Evolutionary conservation across 1,140 invertebrate genomes (phyloP).

Genomic region (Calephelis nemesis): DNA sequence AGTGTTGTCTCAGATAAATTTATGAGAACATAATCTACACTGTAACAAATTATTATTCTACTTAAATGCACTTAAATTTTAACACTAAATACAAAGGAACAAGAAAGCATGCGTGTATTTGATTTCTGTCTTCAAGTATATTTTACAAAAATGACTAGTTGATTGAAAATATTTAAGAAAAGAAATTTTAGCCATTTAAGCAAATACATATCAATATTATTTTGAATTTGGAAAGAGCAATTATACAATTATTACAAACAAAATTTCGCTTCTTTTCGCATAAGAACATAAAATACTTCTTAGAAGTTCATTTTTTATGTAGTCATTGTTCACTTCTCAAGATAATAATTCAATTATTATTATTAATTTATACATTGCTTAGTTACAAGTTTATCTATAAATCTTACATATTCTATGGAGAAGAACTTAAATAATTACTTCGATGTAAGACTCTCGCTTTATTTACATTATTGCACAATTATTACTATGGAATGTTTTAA

Average conservation of each 20-base stretch:
- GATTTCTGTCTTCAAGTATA: background rate
- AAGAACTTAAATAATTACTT: background rate
- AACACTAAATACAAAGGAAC: slow-evolving; percentile 14
- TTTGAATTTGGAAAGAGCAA: no score
- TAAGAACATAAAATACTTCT: background rate
- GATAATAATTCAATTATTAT: background rate
- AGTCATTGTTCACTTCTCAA: background rate
- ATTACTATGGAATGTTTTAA: slow-evolving; percentile 69
- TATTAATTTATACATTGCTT: slow-evolving; percentile 1
- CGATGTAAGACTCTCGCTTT: slow-evolving; percentile 32
- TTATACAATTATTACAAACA: background rate
- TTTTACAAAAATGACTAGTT: slow-evolving; percentile 7
- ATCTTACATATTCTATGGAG: background rate
- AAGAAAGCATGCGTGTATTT: background rate
- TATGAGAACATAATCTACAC: slow-evolving; percentile 3
- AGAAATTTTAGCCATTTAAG: background rate
- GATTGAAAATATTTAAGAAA: background rate
- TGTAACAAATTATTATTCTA: slow-evolving; percentile 26
- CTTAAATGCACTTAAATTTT: slow-evolving; percentile 21
- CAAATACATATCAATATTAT: background rate
- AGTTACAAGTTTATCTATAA: background rate
- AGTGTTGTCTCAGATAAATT: no score
- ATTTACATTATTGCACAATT: slow-evolving; percentile 72
- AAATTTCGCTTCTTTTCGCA: background rate
- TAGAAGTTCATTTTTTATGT: background rate